Percentiles rank a stretch among this genome's conserved stretches.
These are phyloP conservation scores for Phallusia fumigata DNA, from an alignment of 23 tunicate genomes.

Conservation along the genomic window DNA sequence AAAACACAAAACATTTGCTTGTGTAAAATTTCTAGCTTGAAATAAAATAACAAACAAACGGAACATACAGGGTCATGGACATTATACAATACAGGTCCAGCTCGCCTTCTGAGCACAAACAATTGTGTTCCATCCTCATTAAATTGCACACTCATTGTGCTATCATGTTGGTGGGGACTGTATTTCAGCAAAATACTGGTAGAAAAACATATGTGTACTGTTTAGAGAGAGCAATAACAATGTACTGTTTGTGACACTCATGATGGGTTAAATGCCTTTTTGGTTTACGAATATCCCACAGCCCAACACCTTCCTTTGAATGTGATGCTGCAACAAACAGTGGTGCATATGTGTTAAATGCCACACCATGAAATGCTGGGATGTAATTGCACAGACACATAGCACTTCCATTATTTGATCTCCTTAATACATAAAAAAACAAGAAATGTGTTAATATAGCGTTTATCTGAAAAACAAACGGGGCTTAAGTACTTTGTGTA, in stretches of 20 bases:
- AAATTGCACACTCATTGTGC: constrained; percentile 76
- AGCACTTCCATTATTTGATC: constrained; percentile 9
- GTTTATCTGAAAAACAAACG: too few relatives aligned
- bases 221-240: not conserved
- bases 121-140: constrained; percentile 50
- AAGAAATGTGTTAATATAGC: too few relatives aligned
- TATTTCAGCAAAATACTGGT: constrained; percentile 37
- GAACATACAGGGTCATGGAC: constrained; percentile 30
- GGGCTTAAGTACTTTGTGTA: too few relatives aligned
- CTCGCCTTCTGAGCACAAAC: constrained; percentile 57
- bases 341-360: constrained; percentile 68
- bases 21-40: not conserved
- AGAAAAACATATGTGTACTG: not conserved
- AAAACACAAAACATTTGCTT: not conserved
- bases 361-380: constrained; percentile 66
- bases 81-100: constrained; percentile 39
- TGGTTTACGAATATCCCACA: constrained; percentile 82
- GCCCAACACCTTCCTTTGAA: constrained; percentile 59
- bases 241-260: not conserved
- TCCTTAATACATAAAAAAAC: not conserved
- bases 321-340: constrained; percentile 62
- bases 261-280: constrained; percentile 29
- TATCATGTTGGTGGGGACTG: constrained; percentile 34
- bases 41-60: not conserved
- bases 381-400: not conserved